Conservation (phyloP, 2,113 vertebrate genomes). For the Hippocampus barbouri region DNA sequence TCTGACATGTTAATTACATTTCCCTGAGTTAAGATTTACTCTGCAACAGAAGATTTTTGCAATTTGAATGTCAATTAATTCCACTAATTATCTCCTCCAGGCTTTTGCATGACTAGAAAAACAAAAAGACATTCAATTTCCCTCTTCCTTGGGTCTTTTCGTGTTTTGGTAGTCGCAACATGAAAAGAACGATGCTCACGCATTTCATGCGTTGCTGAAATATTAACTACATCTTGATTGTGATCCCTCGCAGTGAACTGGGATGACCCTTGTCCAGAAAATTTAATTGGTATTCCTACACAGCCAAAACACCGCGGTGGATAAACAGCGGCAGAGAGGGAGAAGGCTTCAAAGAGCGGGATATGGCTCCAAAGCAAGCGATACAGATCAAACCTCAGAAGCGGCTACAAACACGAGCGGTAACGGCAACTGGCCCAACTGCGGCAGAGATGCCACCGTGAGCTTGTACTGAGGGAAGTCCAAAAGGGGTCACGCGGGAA, state of each 20-base stretch:
- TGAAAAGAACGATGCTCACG: not conserved
- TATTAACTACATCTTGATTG: not conserved
- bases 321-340: not conserved
- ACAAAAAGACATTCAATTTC: not conserved
- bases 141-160: not conserved
- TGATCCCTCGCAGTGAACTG: not conserved
- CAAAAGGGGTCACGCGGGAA: not conserved
- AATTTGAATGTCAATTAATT: not conserved
- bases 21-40: not conserved
- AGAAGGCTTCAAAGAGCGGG: slow-evolving; percentile 1
- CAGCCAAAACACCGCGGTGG: not conserved
- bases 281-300: slow-evolving; percentile 4
- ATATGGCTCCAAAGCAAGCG: not conserved
- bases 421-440: not conserved
- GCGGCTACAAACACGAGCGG: not conserved
- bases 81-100: not conserved
- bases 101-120: not conserved
- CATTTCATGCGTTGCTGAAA: not conserved
- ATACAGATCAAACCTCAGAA: slow-evolving; percentile 3
- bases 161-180: not conserved
- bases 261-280: not conserved
- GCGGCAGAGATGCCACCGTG: not conserved
- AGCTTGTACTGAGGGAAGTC: not conserved
- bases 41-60: not conserved
- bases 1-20: not conserved